phyloP scores from a whole-genome alignment of 2,888 invertebrate species.

The Eumerus sabulonum region DNA sequence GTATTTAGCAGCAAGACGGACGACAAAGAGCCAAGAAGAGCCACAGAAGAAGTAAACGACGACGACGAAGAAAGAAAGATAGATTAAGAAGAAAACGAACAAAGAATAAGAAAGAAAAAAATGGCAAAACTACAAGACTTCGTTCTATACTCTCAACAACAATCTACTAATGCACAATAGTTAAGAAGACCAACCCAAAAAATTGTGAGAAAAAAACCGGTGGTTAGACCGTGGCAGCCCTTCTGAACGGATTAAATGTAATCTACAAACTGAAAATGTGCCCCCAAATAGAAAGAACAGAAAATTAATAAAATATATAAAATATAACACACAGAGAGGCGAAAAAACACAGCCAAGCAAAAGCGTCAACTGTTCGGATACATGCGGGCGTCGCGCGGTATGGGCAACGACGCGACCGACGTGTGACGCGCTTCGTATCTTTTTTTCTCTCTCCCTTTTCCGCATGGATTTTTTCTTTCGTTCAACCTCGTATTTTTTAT shows the following conservation, averaged over 20 bases:
- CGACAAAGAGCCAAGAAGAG: constrained; percentile 51
- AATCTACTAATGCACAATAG: constrained; percentile 28
- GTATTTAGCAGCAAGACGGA: too few species aligned
- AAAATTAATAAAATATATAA: constrained; percentile 69
- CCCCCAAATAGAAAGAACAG: constrained; percentile 69
- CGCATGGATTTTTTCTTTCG: constrained; percentile 19
- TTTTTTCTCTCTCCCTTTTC: constrained; percentile 34
- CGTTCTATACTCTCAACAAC: too few species aligned
- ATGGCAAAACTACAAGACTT: constrained; percentile 3
- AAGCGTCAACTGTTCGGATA: constrained; percentile 33
- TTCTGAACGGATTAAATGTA: constrained; percentile 76
- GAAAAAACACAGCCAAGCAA: constrained; percentile 61
- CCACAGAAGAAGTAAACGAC: constrained; percentile 66
- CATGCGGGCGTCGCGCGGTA: too few species aligned
- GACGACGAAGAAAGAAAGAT: constrained; percentile 58
- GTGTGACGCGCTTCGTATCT: constrained; percentile 11
- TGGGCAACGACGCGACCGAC: constrained; percentile 33
- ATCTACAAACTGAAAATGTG: constrained; percentile 73
- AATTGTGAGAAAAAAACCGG: constrained; percentile 70
- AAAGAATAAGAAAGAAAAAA: neutral
- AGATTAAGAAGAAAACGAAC: neutral
- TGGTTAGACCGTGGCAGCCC: constrained; percentile 71
- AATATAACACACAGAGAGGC: constrained; percentile 67
- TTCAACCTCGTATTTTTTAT: too few species aligned
- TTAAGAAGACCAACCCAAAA: constrained; percentile 69